Base-by-base conservation (phyloP, 2,888 invertebrate species). In the Volucella inflata region DNA sequence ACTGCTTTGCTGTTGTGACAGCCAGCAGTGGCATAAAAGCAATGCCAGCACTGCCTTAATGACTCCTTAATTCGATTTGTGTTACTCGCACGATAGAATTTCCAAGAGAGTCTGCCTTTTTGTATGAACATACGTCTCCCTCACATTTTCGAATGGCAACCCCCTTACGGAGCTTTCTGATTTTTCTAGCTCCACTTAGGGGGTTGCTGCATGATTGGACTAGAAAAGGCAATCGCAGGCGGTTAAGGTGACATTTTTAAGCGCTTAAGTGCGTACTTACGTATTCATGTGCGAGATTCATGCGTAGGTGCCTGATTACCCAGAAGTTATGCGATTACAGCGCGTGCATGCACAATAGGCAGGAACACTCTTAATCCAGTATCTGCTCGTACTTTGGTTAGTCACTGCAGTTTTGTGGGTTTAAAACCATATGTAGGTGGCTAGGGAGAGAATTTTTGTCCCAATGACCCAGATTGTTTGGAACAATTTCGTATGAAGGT, bases 261-360 rank as follows among this genome's bases (percentile, higher is more conserved):
- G 81, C 72, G 85, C 72, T 81, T 87, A 87, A 87, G 82, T 87
- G 87, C 87, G 87, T 87, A 78, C 87, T 82, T 87, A 87, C 68
- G 77, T 82, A 87, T 87, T 87, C 87, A 82, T 82, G 87, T 77
- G 78, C 77, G 53, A 42, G 67, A 65, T 81, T 87, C 81, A 87
- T 89, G 89, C 89, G 89, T 89, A 89, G 89, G 89, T 88, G 89
- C 89, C 89, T 89, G 89, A 89, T 89, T 89, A 89, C 89, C 89
- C 89, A 89, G 89, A 89, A 89, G 88, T 89, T 89, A 89, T 89
- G 88, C 89, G 89, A 89, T 89, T 89, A 89, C 81, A 42, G 55
- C 44, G 80, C 48, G 42, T 75, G 75, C 36, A 79, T 62, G 44
- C 57, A 55, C 62, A 80, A n/a, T n/a, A 64, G 77, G 55, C 62